Evolutionary conservation across 2,113 vertebrate species (phyloP).

Genomic region (Xiphorhynchus elegans): DNA sequence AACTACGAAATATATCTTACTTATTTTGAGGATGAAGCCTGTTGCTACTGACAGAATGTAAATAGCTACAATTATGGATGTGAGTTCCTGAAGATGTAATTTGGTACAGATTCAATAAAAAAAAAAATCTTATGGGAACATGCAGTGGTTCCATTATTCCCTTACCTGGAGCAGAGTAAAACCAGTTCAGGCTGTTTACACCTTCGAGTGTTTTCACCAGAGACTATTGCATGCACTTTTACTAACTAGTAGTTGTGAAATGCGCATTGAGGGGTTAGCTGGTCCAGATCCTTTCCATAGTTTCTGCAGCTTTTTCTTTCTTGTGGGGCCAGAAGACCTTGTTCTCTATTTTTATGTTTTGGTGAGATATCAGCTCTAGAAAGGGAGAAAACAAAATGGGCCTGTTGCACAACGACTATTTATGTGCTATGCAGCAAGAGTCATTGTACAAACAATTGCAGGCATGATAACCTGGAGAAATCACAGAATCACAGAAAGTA

Average conservation of each 20-base stretch:
- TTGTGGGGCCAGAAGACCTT: neutral
- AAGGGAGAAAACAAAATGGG: neutral
- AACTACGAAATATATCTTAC: neutral
- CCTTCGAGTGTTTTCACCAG: neutral
- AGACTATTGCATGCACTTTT: neutral
- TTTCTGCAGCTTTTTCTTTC: neutral
- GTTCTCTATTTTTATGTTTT: neutral
- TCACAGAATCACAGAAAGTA: neutral
- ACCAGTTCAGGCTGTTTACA: neutral
- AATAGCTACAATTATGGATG: neutral
- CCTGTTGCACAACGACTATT: neutral
- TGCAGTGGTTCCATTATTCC: neutral
- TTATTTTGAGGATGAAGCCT: neutral
- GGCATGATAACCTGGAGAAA: neutral
- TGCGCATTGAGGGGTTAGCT: neutral
- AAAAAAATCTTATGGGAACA: neutral
- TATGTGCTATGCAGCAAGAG: neutral
- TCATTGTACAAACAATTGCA: neutral
- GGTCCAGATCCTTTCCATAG: neutral
- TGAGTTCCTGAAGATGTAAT: neutral
- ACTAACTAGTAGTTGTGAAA: neutral
- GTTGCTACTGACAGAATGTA: neutral
- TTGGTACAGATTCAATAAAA: neutral
- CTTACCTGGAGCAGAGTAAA: neutral
- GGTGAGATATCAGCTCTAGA: neutral